Conservation (phyloP, 2,797 vertebrate species). For the Platyrinchus mystaceus region DNA sequence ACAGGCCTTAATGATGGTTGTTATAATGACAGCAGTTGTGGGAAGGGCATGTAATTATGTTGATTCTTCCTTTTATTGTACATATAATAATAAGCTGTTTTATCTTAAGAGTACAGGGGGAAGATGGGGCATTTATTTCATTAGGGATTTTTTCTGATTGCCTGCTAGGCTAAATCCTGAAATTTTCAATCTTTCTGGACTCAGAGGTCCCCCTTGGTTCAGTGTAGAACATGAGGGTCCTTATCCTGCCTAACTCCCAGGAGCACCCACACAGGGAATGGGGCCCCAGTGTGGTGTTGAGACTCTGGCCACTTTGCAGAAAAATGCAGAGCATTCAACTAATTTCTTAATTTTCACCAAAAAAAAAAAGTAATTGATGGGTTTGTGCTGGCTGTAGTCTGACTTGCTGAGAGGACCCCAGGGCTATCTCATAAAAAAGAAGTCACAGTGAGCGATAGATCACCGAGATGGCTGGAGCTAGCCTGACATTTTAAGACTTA, state of each 20-base stretch:
- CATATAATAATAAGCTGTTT: slow-evolving; percentile 55
- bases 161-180: not conserved
- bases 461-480: slow-evolving; percentile 21
- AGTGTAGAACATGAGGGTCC: not conserved
- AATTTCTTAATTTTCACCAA: slow-evolving; percentile 56
- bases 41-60: slow-evolving; percentile 65
- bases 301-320: slow-evolving; percentile 12
- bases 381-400: slow-evolving; percentile 34
- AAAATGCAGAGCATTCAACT: slow-evolving; percentile 51
- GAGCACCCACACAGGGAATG: not conserved
- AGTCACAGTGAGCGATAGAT: slow-evolving; percentile 44
- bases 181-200: not conserved
- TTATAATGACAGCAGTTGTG: slow-evolving; percentile 63
- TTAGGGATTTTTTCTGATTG: not conserved
- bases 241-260: not conserved
- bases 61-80: slow-evolving; percentile 66
- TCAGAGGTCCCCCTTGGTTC: not conserved
- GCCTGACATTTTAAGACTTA: slow-evolving; percentile 51
- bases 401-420: slow-evolving; percentile 36
- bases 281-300: not conserved
- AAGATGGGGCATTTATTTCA: slow-evolving; percentile 44
- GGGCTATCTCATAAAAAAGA: slow-evolving; percentile 53
- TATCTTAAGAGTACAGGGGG: slow-evolving; percentile 14
- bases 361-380: slow-evolving; percentile 50
- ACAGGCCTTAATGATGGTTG: slow-evolving; percentile 60